These are phyloP conservation scores for Xanthorhoe designata DNA, from an alignment of 2,888 invertebrate genomes.

Conservation along the genomic window DNA sequence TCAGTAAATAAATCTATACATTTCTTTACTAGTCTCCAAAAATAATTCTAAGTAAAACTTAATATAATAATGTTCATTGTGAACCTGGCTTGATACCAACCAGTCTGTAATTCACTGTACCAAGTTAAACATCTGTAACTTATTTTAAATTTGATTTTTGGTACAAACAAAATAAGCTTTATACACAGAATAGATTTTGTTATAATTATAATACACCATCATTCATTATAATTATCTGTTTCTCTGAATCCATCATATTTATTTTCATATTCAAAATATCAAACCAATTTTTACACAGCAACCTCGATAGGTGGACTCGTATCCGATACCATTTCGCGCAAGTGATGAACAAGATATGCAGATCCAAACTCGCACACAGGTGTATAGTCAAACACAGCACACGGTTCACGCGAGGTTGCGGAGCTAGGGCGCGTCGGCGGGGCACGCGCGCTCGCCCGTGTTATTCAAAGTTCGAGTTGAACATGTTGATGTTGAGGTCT, in stretches of 20 bases:
- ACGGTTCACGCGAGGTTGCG: slow-evolving; percentile 10
- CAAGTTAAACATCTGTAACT: slow-evolving; percentile 32
- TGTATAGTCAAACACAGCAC: slow-evolving; percentile 23
- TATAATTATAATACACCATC: slow-evolving; percentile 30
- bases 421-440: slow-evolving; percentile 16
- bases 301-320: slow-evolving; percentile 28
- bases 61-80: slow-evolving; percentile 15
- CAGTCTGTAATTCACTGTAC: slow-evolving; percentile 32
- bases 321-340: slow-evolving; percentile 31
- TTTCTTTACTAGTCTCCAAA: slow-evolving; percentile 20
- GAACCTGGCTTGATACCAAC: slow-evolving; percentile 20
- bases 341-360: slow-evolving; percentile 38
- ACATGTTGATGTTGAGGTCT: slow-evolving; percentile 95
- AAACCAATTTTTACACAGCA: slow-evolving; percentile 36
- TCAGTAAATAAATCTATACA: slow-evolving; percentile 30
- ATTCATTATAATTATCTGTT: slow-evolving; percentile 20
- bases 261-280: slow-evolving; percentile 39
- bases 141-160: slow-evolving; percentile 39
- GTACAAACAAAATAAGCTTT: slow-evolving; percentile 44
- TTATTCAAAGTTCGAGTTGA: slow-evolving; percentile 88
- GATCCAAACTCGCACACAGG: slow-evolving; percentile 25
- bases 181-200: slow-evolving; percentile 36
- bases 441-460: slow-evolving; percentile 37
- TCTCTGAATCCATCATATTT: slow-evolving; percentile 30
- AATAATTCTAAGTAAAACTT: slow-evolving; percentile 20